phyloP scores from a whole-genome alignment of 2,113 vertebrate genomes.

The Progne subis region DNA sequence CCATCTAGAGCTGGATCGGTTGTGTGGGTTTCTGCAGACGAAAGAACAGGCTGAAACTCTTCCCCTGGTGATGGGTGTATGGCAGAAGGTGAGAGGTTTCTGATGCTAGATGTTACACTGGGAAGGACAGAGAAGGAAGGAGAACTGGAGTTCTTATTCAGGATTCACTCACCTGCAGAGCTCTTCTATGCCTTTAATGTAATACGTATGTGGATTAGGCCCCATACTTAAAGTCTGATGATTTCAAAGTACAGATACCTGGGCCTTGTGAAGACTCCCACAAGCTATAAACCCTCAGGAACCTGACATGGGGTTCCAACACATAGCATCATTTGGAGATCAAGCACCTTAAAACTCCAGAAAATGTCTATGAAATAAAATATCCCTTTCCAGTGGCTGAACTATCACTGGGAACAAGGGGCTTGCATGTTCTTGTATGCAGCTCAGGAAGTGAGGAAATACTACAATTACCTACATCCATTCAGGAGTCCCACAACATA shows the following conservation, averaged over 20 bases:
- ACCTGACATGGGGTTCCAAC: neutral
- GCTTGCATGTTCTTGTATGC: accelerated
- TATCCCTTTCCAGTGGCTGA: neutral
- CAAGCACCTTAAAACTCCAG: neutral
- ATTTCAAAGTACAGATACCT: neutral
- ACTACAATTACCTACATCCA: neutral
- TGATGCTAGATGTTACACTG: neutral
- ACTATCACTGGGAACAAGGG: neutral
- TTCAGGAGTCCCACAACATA: accelerated
- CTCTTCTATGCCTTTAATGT: accelerated
- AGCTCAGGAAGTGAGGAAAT: neutral
- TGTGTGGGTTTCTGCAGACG: neutral
- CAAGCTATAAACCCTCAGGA: neutral
- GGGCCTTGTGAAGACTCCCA: neutral
- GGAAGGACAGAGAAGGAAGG: neutral
- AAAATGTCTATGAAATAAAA: neutral
- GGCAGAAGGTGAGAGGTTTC: neutral
- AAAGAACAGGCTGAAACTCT: neutral
- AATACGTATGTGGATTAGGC: neutral
- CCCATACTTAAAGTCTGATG: neutral
- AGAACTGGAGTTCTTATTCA: neutral
- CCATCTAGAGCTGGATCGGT: neutral
- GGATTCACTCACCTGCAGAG: neutral
- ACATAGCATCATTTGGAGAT: neutral
- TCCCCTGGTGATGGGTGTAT: neutral